These are phyloP conservation scores for Strigamia transsilvanica DNA, from an alignment of 2,888 invertebrate genomes.

Conservation along the genomic window DNA sequence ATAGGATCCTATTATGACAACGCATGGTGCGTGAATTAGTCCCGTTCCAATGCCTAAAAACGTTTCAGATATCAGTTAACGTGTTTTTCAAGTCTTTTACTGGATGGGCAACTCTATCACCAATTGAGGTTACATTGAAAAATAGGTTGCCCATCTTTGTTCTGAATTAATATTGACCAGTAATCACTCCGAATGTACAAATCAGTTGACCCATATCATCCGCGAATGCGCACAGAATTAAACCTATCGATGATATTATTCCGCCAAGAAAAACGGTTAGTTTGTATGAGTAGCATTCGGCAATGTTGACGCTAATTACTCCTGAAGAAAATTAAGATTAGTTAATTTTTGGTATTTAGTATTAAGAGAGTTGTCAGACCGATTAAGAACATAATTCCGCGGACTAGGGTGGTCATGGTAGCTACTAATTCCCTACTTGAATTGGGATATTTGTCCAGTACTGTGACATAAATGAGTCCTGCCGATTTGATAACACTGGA, in stretches of 20 bases:
- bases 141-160: background rate
- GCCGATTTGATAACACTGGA: constrained; percentile 15
- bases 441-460: background rate
- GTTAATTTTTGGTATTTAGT: background rate
- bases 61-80: background rate
- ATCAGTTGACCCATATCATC: background rate
- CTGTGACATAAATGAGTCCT: background rate
- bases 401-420: background rate
- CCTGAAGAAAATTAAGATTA: background rate
- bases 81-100: too few species aligned
- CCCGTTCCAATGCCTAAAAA: constrained; percentile 1
- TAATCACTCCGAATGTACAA: background rate
- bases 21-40: background rate
- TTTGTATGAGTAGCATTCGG: constrained; percentile 9
- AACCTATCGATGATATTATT: background rate
- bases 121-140: background rate
- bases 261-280: background rate
- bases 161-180: background rate
- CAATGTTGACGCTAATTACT: constrained; percentile 1
- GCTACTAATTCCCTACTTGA: constrained; percentile 4
- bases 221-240: background rate
- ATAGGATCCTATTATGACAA: background rate
- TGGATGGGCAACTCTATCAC: too few species aligned
- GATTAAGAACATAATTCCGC: constrained; percentile 29
- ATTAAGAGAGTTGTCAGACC: background rate